Evolutionary conservation across 2,888 invertebrate species (phyloP).

Genomic region (Chrysodeixis includens): DNA sequence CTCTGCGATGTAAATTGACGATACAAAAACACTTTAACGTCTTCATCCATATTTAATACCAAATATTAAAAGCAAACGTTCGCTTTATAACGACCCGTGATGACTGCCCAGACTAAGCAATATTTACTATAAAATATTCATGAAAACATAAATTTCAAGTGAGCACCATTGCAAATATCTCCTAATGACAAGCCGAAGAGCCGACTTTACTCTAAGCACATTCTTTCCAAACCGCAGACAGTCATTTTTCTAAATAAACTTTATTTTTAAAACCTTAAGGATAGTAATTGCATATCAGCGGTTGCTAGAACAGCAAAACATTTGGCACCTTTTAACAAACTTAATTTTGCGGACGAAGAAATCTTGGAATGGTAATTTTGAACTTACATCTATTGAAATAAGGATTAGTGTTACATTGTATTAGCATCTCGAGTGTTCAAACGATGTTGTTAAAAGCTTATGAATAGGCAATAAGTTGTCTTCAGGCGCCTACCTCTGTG

Average conservation of each 20-base stretch:
- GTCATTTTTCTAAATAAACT: conserved; percentile 10
- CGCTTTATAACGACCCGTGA: conserved; percentile 47
- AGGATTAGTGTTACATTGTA: conserved; percentile 11
- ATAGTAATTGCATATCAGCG: conserved; percentile 55
- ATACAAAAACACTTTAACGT: conserved; percentile 46
- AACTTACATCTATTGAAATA: conserved; percentile 28
- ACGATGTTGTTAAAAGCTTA: conserved; percentile 52
- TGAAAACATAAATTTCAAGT: conserved; percentile 68
- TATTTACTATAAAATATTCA: conserved; percentile 69
- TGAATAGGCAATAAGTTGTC: conserved; percentile 83
- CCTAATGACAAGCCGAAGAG: conserved; percentile 72
- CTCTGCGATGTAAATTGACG: conserved; percentile 38
- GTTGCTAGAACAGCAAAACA: conserved; percentile 60
- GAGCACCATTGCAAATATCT: conserved; percentile 72
- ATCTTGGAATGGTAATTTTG: conserved; percentile 26
- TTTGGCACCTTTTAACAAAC: conserved; percentile 48
- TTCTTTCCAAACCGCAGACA: conserved; percentile 43
- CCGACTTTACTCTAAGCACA: conserved; percentile 69
- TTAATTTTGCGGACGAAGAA: conserved; percentile 15
- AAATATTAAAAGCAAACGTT: conserved; percentile 45
- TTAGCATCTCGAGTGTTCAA: conserved; percentile 9
- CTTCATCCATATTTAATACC: conserved; percentile 56
- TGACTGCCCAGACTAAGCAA: conserved; percentile 42
- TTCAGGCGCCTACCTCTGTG: conserved; percentile 76
- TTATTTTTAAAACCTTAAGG: conserved; percentile 29